Percentiles rank a stretch among this genome's conserved stretches.
Conservation (phyloP, 1,140 invertebrate genomes). For the Parasteatoda tepidariorum region DNA sequence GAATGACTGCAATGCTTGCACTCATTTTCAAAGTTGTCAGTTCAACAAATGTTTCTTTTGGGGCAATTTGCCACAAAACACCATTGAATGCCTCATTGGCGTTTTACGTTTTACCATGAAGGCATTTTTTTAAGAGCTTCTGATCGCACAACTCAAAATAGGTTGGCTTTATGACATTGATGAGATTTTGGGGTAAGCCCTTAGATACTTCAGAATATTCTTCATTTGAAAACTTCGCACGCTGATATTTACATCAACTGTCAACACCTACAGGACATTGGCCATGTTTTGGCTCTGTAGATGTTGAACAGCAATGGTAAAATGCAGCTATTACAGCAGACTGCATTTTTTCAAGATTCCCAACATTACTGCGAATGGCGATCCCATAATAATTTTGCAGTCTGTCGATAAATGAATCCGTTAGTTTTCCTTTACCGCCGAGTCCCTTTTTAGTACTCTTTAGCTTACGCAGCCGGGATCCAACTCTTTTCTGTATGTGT, state of each 20-base stretch:
- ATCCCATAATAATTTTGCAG: no score
- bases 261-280: background rate
- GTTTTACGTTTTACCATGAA: background rate
- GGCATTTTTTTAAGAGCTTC: background rate
- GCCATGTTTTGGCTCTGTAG: no score
- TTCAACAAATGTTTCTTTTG: background rate
- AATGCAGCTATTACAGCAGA: background rate
- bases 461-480: background rate
- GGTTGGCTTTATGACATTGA: no score
- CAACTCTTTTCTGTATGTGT: constrained; percentile 15
- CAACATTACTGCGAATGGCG: no score
- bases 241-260: constrained; percentile 1
- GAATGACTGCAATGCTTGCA: background rate
- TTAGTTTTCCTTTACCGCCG: background rate
- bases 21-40: background rate
- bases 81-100: background rate
- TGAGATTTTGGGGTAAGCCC: no score
- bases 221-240: no score
- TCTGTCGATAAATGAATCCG: constrained; percentile 14
- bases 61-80: background rate
- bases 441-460: background rate
- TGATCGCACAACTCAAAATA: no score
- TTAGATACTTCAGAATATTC: no score
- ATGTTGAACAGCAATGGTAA: background rate
- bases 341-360: no score